Evolutionary conservation across 92 coral and sea anemone species (phyloP).

Genomic region (Ricordea florida): DNA sequence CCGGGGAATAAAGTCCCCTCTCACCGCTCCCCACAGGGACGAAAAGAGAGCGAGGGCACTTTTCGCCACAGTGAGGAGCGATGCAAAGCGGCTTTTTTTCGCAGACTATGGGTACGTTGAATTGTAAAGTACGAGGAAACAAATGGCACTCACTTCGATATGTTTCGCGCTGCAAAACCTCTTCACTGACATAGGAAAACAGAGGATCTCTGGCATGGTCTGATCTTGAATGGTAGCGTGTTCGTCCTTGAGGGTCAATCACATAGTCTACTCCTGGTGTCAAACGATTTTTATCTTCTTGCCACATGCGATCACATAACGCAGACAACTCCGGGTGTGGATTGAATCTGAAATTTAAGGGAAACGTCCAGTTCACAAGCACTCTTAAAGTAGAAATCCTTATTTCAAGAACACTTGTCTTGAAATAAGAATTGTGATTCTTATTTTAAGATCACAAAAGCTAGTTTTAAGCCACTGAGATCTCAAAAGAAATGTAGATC

Average conservation of each 20-base stretch:
- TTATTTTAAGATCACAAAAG: too few relatives aligned
- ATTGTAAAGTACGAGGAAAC: neutral
- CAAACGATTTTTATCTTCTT: slow-evolving; percentile 87
- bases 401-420: too few relatives aligned
- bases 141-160: slow-evolving; percentile 69
- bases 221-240: slow-evolving; percentile 64
- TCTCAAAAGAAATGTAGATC: too few relatives aligned
- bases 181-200: slow-evolving; percentile 74
- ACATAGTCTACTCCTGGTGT: slow-evolving; percentile 78
- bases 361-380: too few relatives aligned
- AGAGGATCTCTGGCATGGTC: slow-evolving; percentile 88
- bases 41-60: too few relatives aligned
- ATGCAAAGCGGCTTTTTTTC: too few relatives aligned
- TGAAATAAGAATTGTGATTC: too few relatives aligned
- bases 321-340: slow-evolving; percentile 83
- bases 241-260: slow-evolving; percentile 93
- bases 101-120: neutral
- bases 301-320: slow-evolving; percentile 84
- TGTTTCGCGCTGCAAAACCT: slow-evolving; percentile 67
- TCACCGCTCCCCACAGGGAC: too few relatives aligned
- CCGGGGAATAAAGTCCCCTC: too few relatives aligned
- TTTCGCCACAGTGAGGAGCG: too few relatives aligned
- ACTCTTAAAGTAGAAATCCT: too few relatives aligned
- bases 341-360: slow-evolving; percentile 47
- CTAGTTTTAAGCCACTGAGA: neutral